Conservation (phyloP, 2,113 vertebrate species). For the Apeltes quadracus region DNA sequence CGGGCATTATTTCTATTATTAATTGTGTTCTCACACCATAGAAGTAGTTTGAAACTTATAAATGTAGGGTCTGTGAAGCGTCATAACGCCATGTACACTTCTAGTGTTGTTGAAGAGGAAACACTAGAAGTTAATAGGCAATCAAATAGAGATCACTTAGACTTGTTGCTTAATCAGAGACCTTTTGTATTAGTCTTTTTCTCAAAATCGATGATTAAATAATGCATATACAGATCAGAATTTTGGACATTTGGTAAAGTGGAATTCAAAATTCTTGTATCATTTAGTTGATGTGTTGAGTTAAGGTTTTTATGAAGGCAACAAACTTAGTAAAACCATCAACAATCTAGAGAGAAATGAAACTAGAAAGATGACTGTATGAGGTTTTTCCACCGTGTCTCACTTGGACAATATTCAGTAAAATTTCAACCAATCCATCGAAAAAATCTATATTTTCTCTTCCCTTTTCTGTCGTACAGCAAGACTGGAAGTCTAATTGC, state of each 20-base stretch:
- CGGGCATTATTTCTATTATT: conserved; percentile 18
- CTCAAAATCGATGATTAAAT: neutral
- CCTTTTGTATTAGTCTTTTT: neutral
- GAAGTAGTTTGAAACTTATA: neutral
- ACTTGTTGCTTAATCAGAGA: neutral
- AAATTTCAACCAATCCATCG: neutral
- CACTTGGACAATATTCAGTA: neutral
- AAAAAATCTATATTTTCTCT: neutral
- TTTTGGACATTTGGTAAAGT: neutral
- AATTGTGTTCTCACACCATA: neutral
- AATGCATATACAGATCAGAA: neutral
- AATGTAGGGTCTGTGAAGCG: neutral
- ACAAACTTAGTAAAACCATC: neutral
- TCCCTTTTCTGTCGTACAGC: neutral
- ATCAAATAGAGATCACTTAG: neutral
- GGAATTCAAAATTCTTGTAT: neutral
- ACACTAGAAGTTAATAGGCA: neutral
- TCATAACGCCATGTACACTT: neutral
- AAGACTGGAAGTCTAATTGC: conserved; percentile 39
- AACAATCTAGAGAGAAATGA: neutral
- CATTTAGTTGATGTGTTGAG: neutral
- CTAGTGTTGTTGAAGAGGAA: too few species aligned
- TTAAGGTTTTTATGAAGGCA: neutral
- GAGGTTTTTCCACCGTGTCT: too few species aligned
- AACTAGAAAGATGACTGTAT: too few species aligned